phyloP scores from a whole-genome alignment of 2,888 invertebrate species.

The Heliconius ethilla region DNA sequence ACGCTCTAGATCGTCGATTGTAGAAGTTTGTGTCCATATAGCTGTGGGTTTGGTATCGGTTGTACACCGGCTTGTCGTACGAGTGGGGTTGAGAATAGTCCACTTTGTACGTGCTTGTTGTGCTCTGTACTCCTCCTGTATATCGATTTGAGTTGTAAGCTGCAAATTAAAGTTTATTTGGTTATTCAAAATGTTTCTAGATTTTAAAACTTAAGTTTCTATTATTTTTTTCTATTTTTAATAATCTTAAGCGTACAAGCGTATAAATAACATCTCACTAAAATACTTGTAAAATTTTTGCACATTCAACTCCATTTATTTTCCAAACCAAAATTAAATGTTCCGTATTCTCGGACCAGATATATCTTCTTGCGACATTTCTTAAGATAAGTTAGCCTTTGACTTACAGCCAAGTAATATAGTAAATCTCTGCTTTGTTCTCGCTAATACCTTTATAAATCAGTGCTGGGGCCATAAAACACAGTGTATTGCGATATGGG shows the following conservation, averaged over 20 bases:
- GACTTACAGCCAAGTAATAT: slow-evolving; percentile 33
- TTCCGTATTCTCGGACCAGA: slow-evolving; percentile 19
- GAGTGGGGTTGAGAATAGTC: slow-evolving; percentile 76
- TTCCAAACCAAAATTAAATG: slow-evolving; percentile 24
- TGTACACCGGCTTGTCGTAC: slow-evolving; percentile 75
- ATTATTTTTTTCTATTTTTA: neutral
- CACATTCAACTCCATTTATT: slow-evolving; percentile 15
- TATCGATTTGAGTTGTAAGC: slow-evolving; percentile 73
- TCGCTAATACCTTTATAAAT: slow-evolving; percentile 41
- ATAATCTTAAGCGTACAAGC: neutral
- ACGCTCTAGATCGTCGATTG: slow-evolving; percentile 72
- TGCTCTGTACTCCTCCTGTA: slow-evolving; percentile 69
- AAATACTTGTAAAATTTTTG: slow-evolving; percentile 5
- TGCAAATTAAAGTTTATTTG: slow-evolving; percentile 47
- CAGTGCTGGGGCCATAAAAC: slow-evolving; percentile 37
- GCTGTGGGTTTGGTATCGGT: slow-evolving; percentile 71
- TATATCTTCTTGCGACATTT: slow-evolving; percentile 31
- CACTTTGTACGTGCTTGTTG: slow-evolving; percentile 77
- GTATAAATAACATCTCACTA: neutral
- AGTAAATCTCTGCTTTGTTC: slow-evolving; percentile 39
- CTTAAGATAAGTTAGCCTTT: slow-evolving; percentile 35
- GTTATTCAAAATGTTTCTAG: neutral
- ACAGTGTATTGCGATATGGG: slow-evolving; percentile 37
- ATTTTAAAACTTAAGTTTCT: neutral
- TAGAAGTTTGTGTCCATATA: slow-evolving; percentile 69